phyloP scores from a whole-genome alignment of 2,797 vertebrate genomes.

The Dicrostonyx torquatus region DNA sequence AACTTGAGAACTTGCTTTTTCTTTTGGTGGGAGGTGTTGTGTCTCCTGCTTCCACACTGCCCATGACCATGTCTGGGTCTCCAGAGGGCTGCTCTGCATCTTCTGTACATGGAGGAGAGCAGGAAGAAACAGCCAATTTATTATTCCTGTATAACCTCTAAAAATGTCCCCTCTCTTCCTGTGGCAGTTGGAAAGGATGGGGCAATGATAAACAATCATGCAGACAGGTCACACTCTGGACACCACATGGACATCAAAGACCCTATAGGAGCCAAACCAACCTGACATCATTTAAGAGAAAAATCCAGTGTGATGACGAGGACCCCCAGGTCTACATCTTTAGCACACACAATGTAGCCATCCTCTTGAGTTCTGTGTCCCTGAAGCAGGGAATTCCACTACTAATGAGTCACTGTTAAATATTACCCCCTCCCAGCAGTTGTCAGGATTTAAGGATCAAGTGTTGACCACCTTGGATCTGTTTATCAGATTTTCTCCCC shows the following conservation, averaged over 20 bases:
- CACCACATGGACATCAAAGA: constrained; percentile 50
- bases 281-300: constrained; percentile 43
- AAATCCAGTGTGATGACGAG: constrained; percentile 36
- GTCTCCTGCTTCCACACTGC: constrained; percentile 90
- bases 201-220: constrained; percentile 41
- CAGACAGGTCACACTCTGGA: constrained; percentile 55
- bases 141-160: constrained; percentile 34
- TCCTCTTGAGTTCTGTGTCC: constrained; percentile 27
- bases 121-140: neutral
- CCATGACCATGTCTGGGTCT: constrained; percentile 88
- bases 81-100: constrained; percentile 89
- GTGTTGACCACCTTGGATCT: constrained; percentile 23
- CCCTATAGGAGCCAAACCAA: constrained; percentile 57
- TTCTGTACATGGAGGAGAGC: constrained; percentile 80
- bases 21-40: constrained; percentile 94
- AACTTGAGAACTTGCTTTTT: constrained; percentile 97
- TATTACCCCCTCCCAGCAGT: neutral
- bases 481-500: constrained; percentile 29
- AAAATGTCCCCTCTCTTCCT: constrained; percentile 72
- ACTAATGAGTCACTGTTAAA: constrained; percentile 12
- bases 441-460: constrained; percentile 2
- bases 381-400: neutral
- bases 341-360: neutral
- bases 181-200: constrained; percentile 51
- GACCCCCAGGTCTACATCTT: constrained; percentile 32